A percentile compares a stretch with the other conserved stretches of the same genome.
Evolutionary conservation across 2,797 vertebrate genomes (phyloP).

Genomic region (Alcedo quadribrachys): DNA sequence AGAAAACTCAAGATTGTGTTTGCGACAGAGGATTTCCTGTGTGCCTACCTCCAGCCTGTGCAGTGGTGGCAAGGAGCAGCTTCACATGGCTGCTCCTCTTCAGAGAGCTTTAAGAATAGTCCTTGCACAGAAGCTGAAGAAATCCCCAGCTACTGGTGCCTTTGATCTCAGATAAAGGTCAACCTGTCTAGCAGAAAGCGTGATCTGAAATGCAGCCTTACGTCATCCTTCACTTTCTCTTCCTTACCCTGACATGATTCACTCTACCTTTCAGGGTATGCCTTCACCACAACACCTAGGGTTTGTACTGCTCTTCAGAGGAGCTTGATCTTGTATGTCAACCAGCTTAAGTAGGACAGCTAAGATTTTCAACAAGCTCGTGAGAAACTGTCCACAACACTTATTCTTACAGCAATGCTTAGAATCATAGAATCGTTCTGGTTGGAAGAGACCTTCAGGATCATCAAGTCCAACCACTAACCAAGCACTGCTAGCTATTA

Average conservation of each 20-base stretch:
- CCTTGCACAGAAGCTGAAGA: conserved; percentile 21
- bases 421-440: not conserved
- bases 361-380: not conserved
- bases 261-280: not conserved
- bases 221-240: conserved; percentile 45
- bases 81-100: not conserved
- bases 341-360: not conserved
- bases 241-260: not conserved
- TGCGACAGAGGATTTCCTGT: conserved; percentile 30
- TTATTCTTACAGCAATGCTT: not conserved
- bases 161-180: conserved; percentile 64
- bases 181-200: conserved; percentile 34
- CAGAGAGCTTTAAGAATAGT: not conserved
- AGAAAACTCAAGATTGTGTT: conserved; percentile 2
- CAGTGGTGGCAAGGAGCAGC: not conserved
- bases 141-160: conserved; percentile 39
- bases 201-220: conserved; percentile 16
- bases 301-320: not conserved
- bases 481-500: not conserved
- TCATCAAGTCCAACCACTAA: not conserved
- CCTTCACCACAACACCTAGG: not conserved
- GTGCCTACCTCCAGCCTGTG: not conserved
- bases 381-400: not conserved
- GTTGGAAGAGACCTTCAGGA: not conserved
- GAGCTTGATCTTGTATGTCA: not conserved